These are phyloP conservation scores for Leptobrachium ailaonicum DNA, from an alignment of 2,113 vertebrate species.

Conservation along the genomic window DNA sequence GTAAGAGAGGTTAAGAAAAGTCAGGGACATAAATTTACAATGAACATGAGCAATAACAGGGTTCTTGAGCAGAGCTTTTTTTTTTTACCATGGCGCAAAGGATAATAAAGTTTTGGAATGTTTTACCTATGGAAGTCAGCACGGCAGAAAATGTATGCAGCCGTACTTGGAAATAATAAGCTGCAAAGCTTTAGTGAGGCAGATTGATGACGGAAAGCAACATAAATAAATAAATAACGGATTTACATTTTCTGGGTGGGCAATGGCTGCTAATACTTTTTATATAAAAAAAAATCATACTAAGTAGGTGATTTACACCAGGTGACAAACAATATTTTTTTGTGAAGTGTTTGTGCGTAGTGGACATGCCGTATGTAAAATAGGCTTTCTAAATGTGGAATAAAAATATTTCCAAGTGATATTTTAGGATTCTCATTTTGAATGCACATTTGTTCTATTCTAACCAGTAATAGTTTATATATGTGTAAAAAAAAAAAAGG, in stretches of 20 bases:
- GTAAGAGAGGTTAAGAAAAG: constrained; percentile 29
- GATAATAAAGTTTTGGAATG: constrained; percentile 37
- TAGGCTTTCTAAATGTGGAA: neutral
- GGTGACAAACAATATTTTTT: no score
- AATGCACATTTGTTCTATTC: constrained; percentile 4
- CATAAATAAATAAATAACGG: neutral
- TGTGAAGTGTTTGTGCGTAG: no score
- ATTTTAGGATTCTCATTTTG: constrained; percentile 1
- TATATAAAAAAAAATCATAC: no score
- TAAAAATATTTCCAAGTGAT: neutral
- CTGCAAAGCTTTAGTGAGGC: neutral
- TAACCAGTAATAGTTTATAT: neutral
- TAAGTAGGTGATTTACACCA: no score
- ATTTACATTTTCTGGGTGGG: neutral
- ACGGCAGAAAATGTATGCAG: constrained; percentile 30
- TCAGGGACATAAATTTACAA: constrained; percentile 39
- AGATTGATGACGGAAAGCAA: neutral
- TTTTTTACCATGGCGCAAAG: constrained; percentile 21
- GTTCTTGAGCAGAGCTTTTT: constrained; percentile 33
- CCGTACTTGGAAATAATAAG: constrained; percentile 5
- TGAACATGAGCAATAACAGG: constrained; percentile 19
- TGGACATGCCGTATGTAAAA: no score
- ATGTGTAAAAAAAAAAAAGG: neutral
- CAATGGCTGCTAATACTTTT: no score
- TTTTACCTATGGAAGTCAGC: constrained; percentile 39